Base-by-base conservation (phyloP, 2,113 vertebrate species). In the Paraplagusia blochii region DNA sequence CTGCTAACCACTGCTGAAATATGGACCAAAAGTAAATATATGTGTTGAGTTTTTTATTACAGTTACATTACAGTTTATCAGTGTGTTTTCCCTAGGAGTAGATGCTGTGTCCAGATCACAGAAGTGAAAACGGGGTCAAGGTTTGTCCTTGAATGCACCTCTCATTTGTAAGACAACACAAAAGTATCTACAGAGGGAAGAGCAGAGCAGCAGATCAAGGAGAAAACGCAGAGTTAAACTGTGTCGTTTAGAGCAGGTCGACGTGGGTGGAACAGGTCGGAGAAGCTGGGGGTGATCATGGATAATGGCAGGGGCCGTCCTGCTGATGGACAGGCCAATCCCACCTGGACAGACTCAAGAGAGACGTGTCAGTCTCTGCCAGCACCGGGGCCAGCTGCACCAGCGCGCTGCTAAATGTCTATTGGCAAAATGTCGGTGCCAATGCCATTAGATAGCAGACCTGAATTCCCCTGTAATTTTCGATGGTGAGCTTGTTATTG, bases 281-380 rank as follows among this genome's bases (percentile, higher is more conserved):
- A 80, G 62, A 82, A 69, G 78, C 79, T 79, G 72, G 57, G 77
- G 76, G 73, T 81, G 81, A 87, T 81, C 56, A 66, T 75, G 88
- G 86, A 75, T 73, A 74, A 83, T 65, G 89, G 81, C 61, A 69
- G 76, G 60, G 55, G 83, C 79, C 51, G 66, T 57, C 63, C 63
- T 57, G 72, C 73, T 88, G 80, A 88, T 53, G 52, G 89, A 91
- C 90, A 92, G 92, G 88, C 88, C 84, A 89, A 89, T 91, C 76
- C 81, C 64, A 44, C 51, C 64, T 71, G 74, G 83, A 87, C 83
- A 88, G 80, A 65, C 79, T 80, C 87, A 85, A 85, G 86, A 84
- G 88, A 86, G 85, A 90, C 82, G 84, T 85, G 88, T 89, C 85
- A 78, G 83, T 79, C 67, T 69, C 65, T 53, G 63, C 47, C 57